These are phyloP conservation scores for Solea solea DNA, from an alignment of 2,113 vertebrate species.

Conservation along the genomic window DNA sequence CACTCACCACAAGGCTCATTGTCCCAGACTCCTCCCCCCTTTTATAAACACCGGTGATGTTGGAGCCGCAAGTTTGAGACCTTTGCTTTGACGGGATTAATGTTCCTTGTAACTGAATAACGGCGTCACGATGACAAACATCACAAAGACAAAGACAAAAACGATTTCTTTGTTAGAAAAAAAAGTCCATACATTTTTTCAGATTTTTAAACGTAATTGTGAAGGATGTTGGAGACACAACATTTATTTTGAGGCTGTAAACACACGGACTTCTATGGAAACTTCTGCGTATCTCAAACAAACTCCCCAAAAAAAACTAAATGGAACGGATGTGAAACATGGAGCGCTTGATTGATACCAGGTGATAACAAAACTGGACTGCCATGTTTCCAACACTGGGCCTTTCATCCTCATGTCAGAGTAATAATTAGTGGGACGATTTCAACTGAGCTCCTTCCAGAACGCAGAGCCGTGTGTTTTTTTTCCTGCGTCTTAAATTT, in stretches of 20 bases:
- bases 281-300: constrained; percentile 36
- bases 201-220: constrained; percentile 10
- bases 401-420: constrained; percentile 28
- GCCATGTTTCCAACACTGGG: constrained; percentile 8
- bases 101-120: too few species aligned
- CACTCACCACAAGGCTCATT: too few species aligned
- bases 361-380: constrained; percentile 24
- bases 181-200: too few species aligned
- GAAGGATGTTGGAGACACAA: neutral
- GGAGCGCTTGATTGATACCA: constrained; percentile 49
- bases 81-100: too few species aligned
- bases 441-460: neutral
- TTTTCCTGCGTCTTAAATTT: neutral
- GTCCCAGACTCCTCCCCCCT: too few species aligned
- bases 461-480: neutral
- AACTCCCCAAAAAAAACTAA: constrained; percentile 14
- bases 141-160: too few species aligned
- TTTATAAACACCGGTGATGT: too few species aligned
- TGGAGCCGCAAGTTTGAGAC: too few species aligned
- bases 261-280: constrained; percentile 40
- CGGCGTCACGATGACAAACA: too few species aligned
- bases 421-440: constrained; percentile 22
- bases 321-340: constrained; percentile 11
- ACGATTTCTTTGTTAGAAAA: too few species aligned
- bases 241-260: constrained; percentile 37